phyloP scores from a whole-genome alignment of 2,888 invertebrate species.

The Heliconius charithonia region DNA sequence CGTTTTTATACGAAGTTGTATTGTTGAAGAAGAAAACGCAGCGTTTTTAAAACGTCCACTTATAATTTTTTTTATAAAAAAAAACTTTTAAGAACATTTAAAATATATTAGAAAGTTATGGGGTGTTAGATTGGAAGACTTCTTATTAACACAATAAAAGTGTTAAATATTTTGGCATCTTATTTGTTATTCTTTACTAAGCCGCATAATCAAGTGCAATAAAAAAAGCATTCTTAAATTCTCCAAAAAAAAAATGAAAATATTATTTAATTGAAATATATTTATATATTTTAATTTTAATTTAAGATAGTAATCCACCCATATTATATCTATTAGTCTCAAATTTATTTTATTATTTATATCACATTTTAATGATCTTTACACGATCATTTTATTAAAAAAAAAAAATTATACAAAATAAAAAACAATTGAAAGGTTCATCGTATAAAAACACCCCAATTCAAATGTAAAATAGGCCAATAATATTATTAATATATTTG shows the following conservation, averaged over 20 bases:
- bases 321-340: background rate
- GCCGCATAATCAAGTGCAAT: background rate
- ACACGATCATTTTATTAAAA: background rate
- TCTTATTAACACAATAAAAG: background rate
- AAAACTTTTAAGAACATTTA: background rate
- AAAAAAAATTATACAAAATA: no score
- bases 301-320: background rate
- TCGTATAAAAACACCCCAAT: slow-evolving; percentile 33
- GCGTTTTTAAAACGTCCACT: slow-evolving; percentile 7
- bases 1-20: slow-evolving; percentile 24
- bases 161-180: slow-evolving; percentile 4
- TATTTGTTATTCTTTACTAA: background rate
- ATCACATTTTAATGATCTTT: background rate
- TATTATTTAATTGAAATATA: no score
- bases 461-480: slow-evolving; percentile 37
- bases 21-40: background rate
- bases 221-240: background rate
- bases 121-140: slow-evolving; percentile 27
- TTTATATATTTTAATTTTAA: background rate
- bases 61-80: background rate
- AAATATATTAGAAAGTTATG: background rate
- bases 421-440: background rate
- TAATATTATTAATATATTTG: slow-evolving; percentile 22
- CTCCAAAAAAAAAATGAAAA: background rate
- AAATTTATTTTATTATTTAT: background rate